These are phyloP conservation scores for Erannis defoliaria DNA, from an alignment of 2,888 invertebrate genomes.

Conservation along the genomic window DNA sequence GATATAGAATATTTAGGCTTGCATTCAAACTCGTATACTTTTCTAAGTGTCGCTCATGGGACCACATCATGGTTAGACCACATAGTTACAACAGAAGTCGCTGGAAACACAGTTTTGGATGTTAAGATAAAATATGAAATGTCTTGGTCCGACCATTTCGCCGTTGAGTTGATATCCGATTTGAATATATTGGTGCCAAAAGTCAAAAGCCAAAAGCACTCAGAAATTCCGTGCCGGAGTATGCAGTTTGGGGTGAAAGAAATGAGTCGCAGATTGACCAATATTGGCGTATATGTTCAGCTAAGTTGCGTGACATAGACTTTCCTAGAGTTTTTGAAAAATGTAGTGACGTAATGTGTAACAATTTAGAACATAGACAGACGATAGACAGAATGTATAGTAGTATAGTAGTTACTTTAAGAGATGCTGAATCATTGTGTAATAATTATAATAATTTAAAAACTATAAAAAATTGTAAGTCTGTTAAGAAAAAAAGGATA, in stretches of 20 bases:
- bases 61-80: conserved; percentile 20
- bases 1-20: conserved; percentile 12
- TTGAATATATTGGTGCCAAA: conserved; percentile 16
- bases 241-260: conserved; percentile 19
- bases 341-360: neutral
- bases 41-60: conserved; percentile 15
- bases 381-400: neutral
- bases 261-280: neutral
- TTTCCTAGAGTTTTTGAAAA: no score
- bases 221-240: neutral
- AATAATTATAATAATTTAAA: neutral
- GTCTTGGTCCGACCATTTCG: conserved; percentile 22
- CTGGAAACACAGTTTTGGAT: conserved; percentile 1
- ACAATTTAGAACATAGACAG: neutral
- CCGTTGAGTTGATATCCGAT: conserved; percentile 11
- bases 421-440: neutral
- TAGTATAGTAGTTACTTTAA: neutral
- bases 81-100: conserved; percentile 10
- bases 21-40: conserved; percentile 11
- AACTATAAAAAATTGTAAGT: neutral
- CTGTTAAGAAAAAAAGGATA: neutral
- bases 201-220: neutral
- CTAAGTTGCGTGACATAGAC: neutral
- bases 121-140: conserved; percentile 8
- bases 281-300: neutral